Percentiles rank a stretch among this genome's conserved stretches.
phyloP scores from a whole-genome alignment of 92 coral and sea anemone species.

The Phenganax stokvisi region DNA sequence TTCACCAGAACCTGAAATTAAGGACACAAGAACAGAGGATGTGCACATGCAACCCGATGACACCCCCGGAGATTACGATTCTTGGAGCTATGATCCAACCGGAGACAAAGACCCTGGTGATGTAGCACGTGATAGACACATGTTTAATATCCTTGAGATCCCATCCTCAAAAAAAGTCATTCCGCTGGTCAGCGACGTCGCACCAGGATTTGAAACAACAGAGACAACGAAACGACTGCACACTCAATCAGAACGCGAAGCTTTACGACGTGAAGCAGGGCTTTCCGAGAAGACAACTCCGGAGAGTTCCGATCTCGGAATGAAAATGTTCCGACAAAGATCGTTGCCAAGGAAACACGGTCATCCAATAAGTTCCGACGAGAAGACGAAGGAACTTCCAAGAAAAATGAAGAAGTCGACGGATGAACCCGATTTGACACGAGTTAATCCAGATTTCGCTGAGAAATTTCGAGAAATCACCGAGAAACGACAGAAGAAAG shows the following conservation, averaged over 20 bases:
- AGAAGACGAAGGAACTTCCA: constrained; percentile 8
- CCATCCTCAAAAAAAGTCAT: constrained; percentile 17
- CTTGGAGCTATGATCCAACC: background rate
- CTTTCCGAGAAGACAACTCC: constrained; percentile 4
- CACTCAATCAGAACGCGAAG: constrained; percentile 35
- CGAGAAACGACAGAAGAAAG: constrained; percentile 23
- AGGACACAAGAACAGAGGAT: background rate
- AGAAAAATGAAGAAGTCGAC: constrained; percentile 4
- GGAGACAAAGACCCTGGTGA: background rate
- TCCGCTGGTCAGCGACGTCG: constrained; percentile 10
- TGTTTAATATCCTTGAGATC: constrained; percentile 4
- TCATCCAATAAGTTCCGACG: constrained; percentile 14
- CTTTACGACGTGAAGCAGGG: constrained; percentile 38
- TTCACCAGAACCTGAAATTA: constrained; percentile 15
- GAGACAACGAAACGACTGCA: constrained; percentile 21
- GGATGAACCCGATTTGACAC: constrained; percentile 12
- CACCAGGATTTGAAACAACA: background rate
- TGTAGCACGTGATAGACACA: constrained; percentile 1
- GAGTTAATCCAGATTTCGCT: constrained; percentile 22
- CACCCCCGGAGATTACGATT: background rate
- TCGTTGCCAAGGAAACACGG: constrained; percentile 33
- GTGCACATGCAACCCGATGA: background rate
- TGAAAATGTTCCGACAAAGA: constrained; percentile 7
- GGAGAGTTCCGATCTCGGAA: constrained; percentile 20
- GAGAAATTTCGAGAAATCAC: constrained; percentile 29